These are phyloP conservation scores for Osmerus eperlanus DNA, from an alignment of 2,113 vertebrate genomes.

Conservation along the genomic window DNA sequence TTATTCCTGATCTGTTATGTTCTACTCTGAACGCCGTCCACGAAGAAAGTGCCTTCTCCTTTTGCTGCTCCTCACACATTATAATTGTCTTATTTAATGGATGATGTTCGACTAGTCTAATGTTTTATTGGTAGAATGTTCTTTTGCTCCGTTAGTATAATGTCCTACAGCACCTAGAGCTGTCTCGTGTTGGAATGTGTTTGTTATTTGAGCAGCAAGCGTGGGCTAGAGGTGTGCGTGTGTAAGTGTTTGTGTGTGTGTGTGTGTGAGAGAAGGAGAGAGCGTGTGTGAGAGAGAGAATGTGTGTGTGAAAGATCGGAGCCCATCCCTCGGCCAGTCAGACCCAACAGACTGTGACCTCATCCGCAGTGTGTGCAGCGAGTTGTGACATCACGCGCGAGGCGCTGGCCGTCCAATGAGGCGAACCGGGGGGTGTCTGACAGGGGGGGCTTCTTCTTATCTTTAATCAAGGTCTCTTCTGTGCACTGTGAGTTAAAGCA, in stretches of 20 bases:
- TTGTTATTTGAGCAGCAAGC: too few species aligned
- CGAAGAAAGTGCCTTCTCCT: conserved; percentile 49
- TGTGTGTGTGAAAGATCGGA: neutral
- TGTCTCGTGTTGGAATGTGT: too few species aligned
- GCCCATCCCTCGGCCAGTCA: neutral
- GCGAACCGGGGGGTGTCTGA: neutral
- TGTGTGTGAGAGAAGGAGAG: neutral
- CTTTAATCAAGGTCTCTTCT: conserved; percentile 26
- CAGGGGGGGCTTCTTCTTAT: neutral
- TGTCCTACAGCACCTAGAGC: too few species aligned
- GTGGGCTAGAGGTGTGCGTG: neutral
- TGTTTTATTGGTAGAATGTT: too few species aligned
- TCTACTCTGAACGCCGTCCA: conserved; percentile 30
- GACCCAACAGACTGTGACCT: neutral
- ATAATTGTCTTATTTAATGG: conserved; percentile 5
- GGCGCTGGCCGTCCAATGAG: conserved; percentile 3
- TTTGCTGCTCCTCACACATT: conserved; percentile 7
- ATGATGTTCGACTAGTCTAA: too few species aligned
- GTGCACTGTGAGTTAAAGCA: conserved; percentile 5
- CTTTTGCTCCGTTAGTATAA: too few species aligned
- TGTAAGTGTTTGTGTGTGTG: neutral
- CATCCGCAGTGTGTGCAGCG: neutral
- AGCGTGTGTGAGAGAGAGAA: neutral
- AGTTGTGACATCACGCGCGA: conserved; percentile 40
- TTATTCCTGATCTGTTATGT: conserved; percentile 27